These are phyloP conservation scores for Corythoichthys haematopterus DNA, from an alignment of 2,113 vertebrate species.

Conservation along the genomic window DNA sequence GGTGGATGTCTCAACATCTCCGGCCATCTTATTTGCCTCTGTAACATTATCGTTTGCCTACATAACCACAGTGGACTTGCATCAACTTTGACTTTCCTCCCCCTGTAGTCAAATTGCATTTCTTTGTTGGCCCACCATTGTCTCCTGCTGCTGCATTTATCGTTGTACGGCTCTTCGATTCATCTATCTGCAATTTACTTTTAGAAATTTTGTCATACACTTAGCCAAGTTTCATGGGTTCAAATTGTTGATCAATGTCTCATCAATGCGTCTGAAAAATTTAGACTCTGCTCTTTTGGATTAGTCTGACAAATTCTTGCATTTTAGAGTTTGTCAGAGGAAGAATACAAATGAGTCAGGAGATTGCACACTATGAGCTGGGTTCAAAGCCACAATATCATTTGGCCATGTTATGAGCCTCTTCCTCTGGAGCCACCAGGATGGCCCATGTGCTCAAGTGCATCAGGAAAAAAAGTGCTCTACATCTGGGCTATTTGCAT, in stretches of 20 bases:
- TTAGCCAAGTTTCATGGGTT: slow-evolving; percentile 11
- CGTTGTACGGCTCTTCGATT: slow-evolving; percentile 38
- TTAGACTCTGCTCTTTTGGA: slow-evolving; percentile 4
- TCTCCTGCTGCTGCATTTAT: slow-evolving; percentile 14
- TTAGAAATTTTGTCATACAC: slow-evolving; percentile 28
- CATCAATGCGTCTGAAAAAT: slow-evolving; percentile 13
- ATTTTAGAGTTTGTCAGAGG: slow-evolving; percentile 9
- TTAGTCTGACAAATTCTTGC: slow-evolving; percentile 8
- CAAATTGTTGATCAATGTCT: slow-evolving; percentile 12
- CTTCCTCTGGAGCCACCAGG: slow-evolving; percentile 31
- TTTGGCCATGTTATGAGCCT: slow-evolving; percentile 23
- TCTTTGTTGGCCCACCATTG: slow-evolving; percentile 7
- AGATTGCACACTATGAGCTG: slow-evolving; percentile 22
- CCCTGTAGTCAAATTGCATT: slow-evolving; percentile 9
- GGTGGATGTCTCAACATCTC: not conserved
- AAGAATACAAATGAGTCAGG: slow-evolving; percentile 20
- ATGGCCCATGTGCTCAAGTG: slow-evolving; percentile 19
- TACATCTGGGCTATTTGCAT: slow-evolving; percentile 68
- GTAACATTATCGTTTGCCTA: not conserved
- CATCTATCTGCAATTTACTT: slow-evolving; percentile 31
- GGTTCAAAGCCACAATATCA: slow-evolving; percentile 41
- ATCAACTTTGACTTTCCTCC: slow-evolving; percentile 10
- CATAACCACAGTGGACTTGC: not conserved
- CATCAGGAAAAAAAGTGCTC: slow-evolving; percentile 45
- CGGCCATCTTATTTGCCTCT: not conserved